Evolutionary conservation across 2,113 vertebrate species (phyloP).

Genomic region (Pluvianellus socialis): DNA sequence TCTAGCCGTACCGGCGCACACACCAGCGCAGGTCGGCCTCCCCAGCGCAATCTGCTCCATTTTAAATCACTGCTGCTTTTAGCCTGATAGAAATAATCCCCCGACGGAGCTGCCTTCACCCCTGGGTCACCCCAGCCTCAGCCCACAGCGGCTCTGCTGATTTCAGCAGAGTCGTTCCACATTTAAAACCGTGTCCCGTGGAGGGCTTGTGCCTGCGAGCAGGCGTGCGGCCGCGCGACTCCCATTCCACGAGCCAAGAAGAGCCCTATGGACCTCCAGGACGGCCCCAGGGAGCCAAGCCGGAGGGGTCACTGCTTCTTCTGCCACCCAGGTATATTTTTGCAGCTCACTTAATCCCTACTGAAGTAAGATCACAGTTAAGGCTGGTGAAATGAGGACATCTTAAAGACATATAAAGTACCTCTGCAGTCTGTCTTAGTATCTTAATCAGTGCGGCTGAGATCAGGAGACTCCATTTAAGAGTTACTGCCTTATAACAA

Average conservation of each 20-base stretch:
- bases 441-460: not conserved
- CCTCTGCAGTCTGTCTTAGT: slow-evolving; percentile 14
- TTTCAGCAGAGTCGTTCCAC: not conserved
- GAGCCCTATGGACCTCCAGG: rapidly evolving
- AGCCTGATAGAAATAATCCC: slow-evolving; percentile 23
- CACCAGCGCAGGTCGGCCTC: not conserved
- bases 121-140: not conserved
- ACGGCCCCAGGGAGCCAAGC: not conserved
- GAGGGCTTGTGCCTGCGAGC: not conserved
- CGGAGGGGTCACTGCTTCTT: rapidly evolving
- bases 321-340: not conserved
- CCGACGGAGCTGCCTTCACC: not conserved
- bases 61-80: slow-evolving; percentile 26
- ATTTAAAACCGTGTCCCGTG: not conserved
- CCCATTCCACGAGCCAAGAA: rapidly evolving
- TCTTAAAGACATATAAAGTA: slow-evolving; percentile 45
- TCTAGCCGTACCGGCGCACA: not conserved
- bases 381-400: slow-evolving; percentile 58
- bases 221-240: rapidly evolving
- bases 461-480: slow-evolving; percentile 6
- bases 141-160: not conserved
- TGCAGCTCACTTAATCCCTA: slow-evolving; percentile 23
- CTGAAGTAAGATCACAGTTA: slow-evolving; percentile 40
- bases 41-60: not conserved
- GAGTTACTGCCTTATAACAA: not conserved